Evolutionary conservation across 1,140 invertebrate genomes (phyloP), one percentile per base, ranked within the genome.

Genomic region (Drosophila lacertosa): DNA sequence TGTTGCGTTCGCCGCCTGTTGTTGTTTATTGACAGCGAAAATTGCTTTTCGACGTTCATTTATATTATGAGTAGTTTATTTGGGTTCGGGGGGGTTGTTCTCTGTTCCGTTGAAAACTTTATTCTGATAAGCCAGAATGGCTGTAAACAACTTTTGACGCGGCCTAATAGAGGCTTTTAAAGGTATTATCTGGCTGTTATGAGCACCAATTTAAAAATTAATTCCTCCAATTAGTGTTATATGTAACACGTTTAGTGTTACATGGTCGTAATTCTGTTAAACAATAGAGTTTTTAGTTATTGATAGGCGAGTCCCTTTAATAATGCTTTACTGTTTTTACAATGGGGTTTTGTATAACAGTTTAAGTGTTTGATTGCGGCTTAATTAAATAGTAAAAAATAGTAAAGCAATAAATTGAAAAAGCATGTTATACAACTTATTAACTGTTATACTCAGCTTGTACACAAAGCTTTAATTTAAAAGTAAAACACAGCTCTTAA

Each of bases 21-120:
- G 18, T 22, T 26, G 22, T 65, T 64, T 50, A 65, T 65, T 55
- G 50, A 47, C 48, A 63, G 42, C 16, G 26, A 40, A 40, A 54
- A 48, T 40, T 24, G n/a, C 11, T 29, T 29, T 29, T 29, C 6
- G 26, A 6, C 26, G 26, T 29, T 29, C 26, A 29, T 48, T 48
- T 48, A 29, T 48, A 29, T 32, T 59, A 18, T 42, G n/a, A 29
- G 37, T 39, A 15, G 40, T 50, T 44, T 42, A 26, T 16, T 16
- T 18, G 45, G 20, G 16, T 9, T 32, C 9, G 18, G 47, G n/a
- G n/a, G n/a, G n/a, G n/a, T n/a, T n/a, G n/a, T n/a, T n/a, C n/a
- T n/a, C 24, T 22, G 13, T 48, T 39, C 5, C 16, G 24, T 7
- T 4, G 29, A 10, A 16, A 26, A 64, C 39, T 37, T 22, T 29